These are phyloP conservation scores for Drosophila macrospina DNA, from an alignment of 2,888 invertebrate species.

Conservation along the genomic window DNA sequence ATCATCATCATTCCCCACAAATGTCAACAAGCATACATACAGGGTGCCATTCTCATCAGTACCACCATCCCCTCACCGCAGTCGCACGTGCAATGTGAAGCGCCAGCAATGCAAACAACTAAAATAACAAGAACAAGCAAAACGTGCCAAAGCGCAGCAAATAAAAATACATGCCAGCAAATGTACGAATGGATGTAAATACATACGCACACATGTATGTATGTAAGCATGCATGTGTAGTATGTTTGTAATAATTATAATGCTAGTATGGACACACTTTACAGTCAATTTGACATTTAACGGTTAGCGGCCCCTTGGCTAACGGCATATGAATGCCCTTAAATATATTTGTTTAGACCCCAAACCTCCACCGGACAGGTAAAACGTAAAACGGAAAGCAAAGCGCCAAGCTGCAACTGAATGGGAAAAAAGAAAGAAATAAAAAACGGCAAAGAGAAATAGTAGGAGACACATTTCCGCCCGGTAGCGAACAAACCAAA, in stretches of 20 bases:
- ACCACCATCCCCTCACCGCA: slow-evolving; percentile 23
- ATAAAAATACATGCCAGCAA: slow-evolving; percentile 26
- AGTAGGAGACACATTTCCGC: slow-evolving; percentile 74
- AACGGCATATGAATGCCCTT: slow-evolving; percentile 56
- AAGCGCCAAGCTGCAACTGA: slow-evolving; percentile 52
- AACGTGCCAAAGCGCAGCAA: slow-evolving; percentile 68
- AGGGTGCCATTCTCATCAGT: slow-evolving; percentile 45
- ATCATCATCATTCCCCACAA: slow-evolving; percentile 12
- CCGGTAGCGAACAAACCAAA: slow-evolving; percentile 71
- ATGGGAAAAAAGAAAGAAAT: slow-evolving; percentile 28
- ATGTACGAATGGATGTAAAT: slow-evolving; percentile 1
- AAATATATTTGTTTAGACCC: slow-evolving; percentile 57
- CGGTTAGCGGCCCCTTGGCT: slow-evolving; percentile 54
- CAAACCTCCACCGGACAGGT: slow-evolving; percentile 48
- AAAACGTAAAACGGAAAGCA: slow-evolving; percentile 56
- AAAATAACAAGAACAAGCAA: slow-evolving; percentile 58
- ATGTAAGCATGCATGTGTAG: slow-evolving; percentile 5
- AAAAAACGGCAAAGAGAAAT: slow-evolving; percentile 43
- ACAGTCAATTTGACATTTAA: slow-evolving; percentile 73
- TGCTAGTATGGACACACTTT: slow-evolving; percentile 56
- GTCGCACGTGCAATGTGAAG: slow-evolving; percentile 66
- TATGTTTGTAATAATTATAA: slow-evolving; percentile 46
- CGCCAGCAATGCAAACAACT: slow-evolving; percentile 65
- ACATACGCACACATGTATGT: not conserved
- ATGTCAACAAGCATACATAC: slow-evolving; percentile 68